These are phyloP conservation scores for Dynastes maya DNA, from an alignment of 2,888 invertebrate species.

Conservation along the genomic window DNA sequence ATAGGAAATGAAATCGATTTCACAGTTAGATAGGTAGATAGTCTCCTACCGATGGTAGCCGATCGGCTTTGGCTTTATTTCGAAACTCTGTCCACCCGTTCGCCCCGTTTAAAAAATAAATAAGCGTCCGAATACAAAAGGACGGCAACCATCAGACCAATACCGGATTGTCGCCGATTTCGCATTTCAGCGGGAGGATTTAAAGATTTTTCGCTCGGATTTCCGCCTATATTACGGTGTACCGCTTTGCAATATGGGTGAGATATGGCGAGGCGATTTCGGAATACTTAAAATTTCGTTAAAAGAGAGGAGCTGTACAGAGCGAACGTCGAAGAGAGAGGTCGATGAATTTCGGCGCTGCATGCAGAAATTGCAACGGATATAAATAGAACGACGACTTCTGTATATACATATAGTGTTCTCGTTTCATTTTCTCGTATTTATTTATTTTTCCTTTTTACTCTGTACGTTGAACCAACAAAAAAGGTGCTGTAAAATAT, in stretches of 20 bases:
- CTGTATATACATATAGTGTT: no score
- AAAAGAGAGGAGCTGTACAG: constrained; percentile 7
- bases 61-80: constrained; percentile 22
- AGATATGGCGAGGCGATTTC: constrained; percentile 52
- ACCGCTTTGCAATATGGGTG: constrained; percentile 56
- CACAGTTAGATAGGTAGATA: constrained; percentile 24
- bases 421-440: no score
- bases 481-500: no score
- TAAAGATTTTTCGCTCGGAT: constrained; percentile 50
- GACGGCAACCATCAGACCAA: not conserved
- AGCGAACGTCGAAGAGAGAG: not conserved
- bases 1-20: constrained; percentile 24
- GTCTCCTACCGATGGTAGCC: not conserved
- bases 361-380: no score
- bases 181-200: constrained; percentile 36
- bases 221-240: constrained; percentile 52
- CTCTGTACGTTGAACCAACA: no score
- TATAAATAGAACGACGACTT: no score
- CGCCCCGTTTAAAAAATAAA: constrained; percentile 15
- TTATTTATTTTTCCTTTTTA: no score
- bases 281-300: constrained; percentile 58
- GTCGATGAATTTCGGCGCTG: not conserved
- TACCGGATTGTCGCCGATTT: constrained; percentile 27
- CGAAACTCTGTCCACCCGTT: not conserved
- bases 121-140: constrained; percentile 19